phyloP scores from a whole-genome alignment of 1,140 invertebrate genomes.

The Elymnias hypermnestra region DNA sequence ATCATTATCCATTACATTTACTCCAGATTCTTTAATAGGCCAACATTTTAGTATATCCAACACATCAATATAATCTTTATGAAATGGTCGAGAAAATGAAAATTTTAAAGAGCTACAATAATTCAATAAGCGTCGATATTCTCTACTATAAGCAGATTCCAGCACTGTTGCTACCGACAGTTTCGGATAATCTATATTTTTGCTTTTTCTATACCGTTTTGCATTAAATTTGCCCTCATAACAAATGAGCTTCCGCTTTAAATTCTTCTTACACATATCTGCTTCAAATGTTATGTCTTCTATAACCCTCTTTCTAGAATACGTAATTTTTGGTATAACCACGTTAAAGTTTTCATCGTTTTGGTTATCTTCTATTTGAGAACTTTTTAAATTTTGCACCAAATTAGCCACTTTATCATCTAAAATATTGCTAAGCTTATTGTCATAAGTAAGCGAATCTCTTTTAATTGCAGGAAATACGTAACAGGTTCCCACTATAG shows the following conservation, averaged over 20 bases:
- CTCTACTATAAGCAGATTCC: conserved; percentile 40
- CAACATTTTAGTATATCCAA: conserved; percentile 34
- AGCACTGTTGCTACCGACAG: conserved; percentile 26
- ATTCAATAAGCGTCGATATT: conserved; percentile 43
- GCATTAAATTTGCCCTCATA: conserved; percentile 24
- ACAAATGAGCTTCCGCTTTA: conserved; percentile 45
- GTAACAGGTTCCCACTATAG: conserved; percentile 45
- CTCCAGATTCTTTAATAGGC: conserved; percentile 35
- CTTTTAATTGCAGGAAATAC: conserved; percentile 39
- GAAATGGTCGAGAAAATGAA: conserved; percentile 51
- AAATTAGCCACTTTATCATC: conserved; percentile 5
- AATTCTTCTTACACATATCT: conserved; percentile 20
- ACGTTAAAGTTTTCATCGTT: conserved; percentile 30
- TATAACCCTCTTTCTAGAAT: conserved; percentile 27
- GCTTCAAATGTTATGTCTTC: background rate
- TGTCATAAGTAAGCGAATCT: conserved; percentile 8
- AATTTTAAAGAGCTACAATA: conserved; percentile 58
- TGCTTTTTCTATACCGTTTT: conserved; percentile 59
- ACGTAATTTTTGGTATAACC: conserved; percentile 39
- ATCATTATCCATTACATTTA: conserved; percentile 13
- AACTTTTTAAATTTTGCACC: no score
- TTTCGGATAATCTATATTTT: conserved; percentile 62
- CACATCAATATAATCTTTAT: conserved; percentile 49
- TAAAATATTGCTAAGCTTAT: conserved; percentile 3
- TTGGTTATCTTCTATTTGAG: conserved; percentile 3